phyloP scores from a whole-genome alignment of 2,888 invertebrate genomes.

The Lithophane semibrunnea region DNA sequence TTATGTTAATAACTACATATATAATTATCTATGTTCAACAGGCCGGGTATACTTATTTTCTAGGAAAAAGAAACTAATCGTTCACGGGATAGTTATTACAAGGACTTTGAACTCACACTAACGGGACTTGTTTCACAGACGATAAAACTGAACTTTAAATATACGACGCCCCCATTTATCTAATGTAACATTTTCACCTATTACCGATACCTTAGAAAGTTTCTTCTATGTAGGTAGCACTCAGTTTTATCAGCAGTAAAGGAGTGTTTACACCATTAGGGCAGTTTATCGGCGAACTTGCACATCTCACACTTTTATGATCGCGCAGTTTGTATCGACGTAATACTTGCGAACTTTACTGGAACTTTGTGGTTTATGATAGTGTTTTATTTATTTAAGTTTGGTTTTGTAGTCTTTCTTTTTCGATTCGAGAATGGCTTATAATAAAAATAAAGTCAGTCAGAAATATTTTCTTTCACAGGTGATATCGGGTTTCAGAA shows the following conservation, averaged over 20 bases:
- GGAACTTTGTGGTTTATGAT: slow-evolving; percentile 46
- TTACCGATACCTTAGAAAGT: slow-evolving; percentile 33
- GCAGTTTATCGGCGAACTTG: slow-evolving; percentile 56
- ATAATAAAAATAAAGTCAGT: too few species aligned
- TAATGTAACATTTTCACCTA: slow-evolving; percentile 43
- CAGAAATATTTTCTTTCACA: background rate
- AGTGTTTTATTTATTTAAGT: slow-evolving; percentile 46
- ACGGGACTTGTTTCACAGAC: slow-evolving; percentile 29
- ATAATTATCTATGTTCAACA: background rate
- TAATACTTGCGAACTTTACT: slow-evolving; percentile 40
- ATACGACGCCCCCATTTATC: slow-evolving; percentile 26
- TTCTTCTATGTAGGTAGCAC: slow-evolving; percentile 27
- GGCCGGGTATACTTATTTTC: background rate
- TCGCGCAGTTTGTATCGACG: slow-evolving; percentile 52
- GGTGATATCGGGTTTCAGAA: background rate
- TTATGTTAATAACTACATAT: background rate
- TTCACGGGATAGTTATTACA: background rate
- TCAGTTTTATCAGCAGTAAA: slow-evolving; percentile 44
- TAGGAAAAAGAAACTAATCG: background rate
- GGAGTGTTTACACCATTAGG: slow-evolving; percentile 50
- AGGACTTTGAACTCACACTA: slow-evolving; percentile 20
- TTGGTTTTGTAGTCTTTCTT: slow-evolving; percentile 12
- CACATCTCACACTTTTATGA: slow-evolving; percentile 58
- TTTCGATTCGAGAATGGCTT: background rate
- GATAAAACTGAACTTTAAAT: slow-evolving; percentile 44